phyloP scores from a whole-genome alignment of 2,888 invertebrate species.

The Torymus auratus region DNA sequence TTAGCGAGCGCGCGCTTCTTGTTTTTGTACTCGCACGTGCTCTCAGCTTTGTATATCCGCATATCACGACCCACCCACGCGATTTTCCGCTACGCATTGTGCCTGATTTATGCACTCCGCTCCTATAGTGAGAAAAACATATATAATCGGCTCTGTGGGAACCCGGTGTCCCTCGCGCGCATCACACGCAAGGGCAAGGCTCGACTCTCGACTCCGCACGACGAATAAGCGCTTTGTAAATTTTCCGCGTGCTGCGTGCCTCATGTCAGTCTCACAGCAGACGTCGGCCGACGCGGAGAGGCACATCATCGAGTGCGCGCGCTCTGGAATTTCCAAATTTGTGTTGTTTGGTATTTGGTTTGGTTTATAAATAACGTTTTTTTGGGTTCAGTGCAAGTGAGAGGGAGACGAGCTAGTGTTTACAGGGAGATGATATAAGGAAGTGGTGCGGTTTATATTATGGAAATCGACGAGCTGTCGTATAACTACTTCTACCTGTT shows the following conservation, averaged over 20 bases:
- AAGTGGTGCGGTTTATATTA: background rate
- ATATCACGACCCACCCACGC: background rate
- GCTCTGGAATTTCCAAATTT: background rate
- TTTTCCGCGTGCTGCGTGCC: conserved; percentile 22
- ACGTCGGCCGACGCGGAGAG: background rate
- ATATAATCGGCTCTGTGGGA: too few relatives aligned
- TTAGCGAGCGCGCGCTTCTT: conserved; percentile 12
- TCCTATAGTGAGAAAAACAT: too few relatives aligned
- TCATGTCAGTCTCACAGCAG: conserved; percentile 24
- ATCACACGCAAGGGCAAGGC: conserved; percentile 27
- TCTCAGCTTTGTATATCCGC: background rate
- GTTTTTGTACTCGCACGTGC: conserved; percentile 14
- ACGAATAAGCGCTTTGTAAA: conserved; percentile 4
- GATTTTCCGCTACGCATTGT: background rate
- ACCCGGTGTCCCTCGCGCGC: background rate
- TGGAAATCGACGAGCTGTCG: conserved; percentile 59
- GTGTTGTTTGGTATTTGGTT: background rate
- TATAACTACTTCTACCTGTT: conserved; percentile 62
- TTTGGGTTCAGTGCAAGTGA: too few relatives aligned
- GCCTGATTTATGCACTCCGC: too few relatives aligned
- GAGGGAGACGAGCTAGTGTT: too few relatives aligned
- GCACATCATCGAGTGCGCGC: background rate
- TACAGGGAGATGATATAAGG: too few relatives aligned
- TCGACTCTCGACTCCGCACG: too few relatives aligned
- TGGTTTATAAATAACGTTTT: background rate